These are phyloP conservation scores for Ormia ochracea DNA, from an alignment of 2,888 invertebrate species.

Conservation along the genomic window DNA sequence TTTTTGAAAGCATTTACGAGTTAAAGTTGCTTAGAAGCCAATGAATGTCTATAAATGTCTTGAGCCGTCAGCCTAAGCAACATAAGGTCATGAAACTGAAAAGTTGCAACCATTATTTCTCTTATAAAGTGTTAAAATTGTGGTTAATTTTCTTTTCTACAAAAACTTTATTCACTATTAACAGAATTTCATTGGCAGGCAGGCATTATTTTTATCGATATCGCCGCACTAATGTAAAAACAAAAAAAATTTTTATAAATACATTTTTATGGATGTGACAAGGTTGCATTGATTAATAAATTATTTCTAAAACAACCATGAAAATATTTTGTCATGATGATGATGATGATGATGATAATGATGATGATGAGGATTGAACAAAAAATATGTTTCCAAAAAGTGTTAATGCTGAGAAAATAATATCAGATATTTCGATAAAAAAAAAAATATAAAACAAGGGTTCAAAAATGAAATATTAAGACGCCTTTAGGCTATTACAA, in stretches of 20 bases:
- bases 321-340: neutral
- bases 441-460: neutral
- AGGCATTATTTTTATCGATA: neutral
- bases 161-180: constrained; percentile 1
- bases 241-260: too few species aligned
- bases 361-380: neutral
- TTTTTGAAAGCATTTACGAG: neutral
- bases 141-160: constrained; percentile 19
- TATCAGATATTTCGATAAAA: neutral
- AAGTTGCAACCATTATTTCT: constrained; percentile 20
- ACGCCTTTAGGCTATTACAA: too few species aligned
- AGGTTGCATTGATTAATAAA: constrained; percentile 32
- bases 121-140: neutral
- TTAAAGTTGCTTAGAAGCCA: constrained; percentile 1
- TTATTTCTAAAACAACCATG: neutral
- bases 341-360: too few species aligned
- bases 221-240: neutral
- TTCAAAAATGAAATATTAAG: too few species aligned
- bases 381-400: neutral
- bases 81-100: neutral
- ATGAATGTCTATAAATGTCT: constrained; percentile 23
- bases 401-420: neutral
- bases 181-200: constrained; percentile 25
- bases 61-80: constrained; percentile 9
- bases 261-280: constrained; percentile 13